phyloP scores from a whole-genome alignment of 2,888 invertebrate genomes.

The Brenthis ino region DNA sequence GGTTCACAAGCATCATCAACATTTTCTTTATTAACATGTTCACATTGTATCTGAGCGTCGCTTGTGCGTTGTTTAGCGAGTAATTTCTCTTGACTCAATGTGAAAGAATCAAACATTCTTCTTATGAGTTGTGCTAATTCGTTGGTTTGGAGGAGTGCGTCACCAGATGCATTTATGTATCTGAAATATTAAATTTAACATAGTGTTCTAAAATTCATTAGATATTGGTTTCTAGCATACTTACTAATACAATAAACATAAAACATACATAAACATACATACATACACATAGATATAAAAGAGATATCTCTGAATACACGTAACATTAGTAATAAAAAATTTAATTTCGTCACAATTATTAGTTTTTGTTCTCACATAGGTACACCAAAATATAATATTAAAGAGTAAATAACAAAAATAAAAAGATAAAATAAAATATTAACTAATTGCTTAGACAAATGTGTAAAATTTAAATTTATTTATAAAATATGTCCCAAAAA shows the following conservation, averaged over 20 bases:
- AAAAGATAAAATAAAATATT: too few species aligned
- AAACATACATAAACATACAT: too few species aligned
- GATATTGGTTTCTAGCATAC: too few species aligned
- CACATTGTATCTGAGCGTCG: slow-evolving; percentile 71
- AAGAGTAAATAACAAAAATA: too few species aligned
- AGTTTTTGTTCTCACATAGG: too few species aligned
- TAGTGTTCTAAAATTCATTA: too few species aligned
- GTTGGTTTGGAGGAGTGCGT: slow-evolving; percentile 60
- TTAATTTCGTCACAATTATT: too few species aligned
- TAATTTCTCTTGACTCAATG: slow-evolving; percentile 61
- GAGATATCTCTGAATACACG: too few species aligned
- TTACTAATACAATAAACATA: too few species aligned
- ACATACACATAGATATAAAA: too few species aligned
- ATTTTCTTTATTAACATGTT: slow-evolving; percentile 21
- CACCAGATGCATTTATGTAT: slow-evolving; percentile 68
- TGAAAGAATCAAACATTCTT: slow-evolving; percentile 71
- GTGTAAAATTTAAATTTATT: neutral
- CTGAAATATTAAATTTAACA: slow-evolving; percentile 44
- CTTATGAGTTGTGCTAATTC: slow-evolving; percentile 69
- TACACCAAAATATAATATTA: too few species aligned
- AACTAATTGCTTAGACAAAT: neutral
- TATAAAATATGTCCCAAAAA: neutral
- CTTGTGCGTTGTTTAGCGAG: slow-evolving; percentile 52
- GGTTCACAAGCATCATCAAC: neutral
- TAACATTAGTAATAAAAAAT: too few species aligned